These are phyloP conservation scores for Tubulanus polymorphus DNA, from an alignment of 2,888 invertebrate species.

Conservation along the genomic window DNA sequence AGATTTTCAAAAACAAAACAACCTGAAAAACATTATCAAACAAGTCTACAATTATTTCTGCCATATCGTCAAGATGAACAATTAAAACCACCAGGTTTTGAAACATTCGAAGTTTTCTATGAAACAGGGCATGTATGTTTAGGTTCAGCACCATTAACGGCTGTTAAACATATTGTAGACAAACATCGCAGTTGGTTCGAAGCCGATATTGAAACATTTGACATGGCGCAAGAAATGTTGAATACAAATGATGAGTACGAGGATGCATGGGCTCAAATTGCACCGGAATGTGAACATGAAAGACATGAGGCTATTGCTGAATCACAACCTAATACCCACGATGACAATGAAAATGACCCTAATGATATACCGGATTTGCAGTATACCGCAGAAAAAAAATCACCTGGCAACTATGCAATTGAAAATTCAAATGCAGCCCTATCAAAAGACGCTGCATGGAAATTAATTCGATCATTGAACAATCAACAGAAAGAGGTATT, in stretches of 20 bases:
- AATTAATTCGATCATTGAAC: neutral
- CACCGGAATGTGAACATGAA: neutral
- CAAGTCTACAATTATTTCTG: neutral
- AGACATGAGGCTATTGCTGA: neutral
- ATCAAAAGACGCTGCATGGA: neutral
- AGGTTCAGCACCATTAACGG: neutral
- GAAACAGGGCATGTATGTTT: neutral
- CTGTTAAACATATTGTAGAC: neutral
- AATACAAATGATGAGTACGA: neutral
- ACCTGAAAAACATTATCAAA: neutral
- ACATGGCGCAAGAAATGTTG: neutral
- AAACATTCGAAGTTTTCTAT: neutral
- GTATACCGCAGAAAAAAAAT: neutral
- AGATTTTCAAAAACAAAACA: neutral
- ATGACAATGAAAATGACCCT: neutral
- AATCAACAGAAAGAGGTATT: neutral
- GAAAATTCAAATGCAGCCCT: neutral
- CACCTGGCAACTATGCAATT: neutral
- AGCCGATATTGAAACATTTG: neutral
- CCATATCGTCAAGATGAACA: neutral
- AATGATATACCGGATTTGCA: neutral
- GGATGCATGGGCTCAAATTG: slow-evolving; percentile 1
- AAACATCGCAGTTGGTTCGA: neutral
- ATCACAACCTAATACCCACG: neutral
- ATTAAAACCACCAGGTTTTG: neutral